phyloP scores from a whole-genome alignment of 2,113 vertebrate genomes.

The Oncorhynchus nerka region DNA sequence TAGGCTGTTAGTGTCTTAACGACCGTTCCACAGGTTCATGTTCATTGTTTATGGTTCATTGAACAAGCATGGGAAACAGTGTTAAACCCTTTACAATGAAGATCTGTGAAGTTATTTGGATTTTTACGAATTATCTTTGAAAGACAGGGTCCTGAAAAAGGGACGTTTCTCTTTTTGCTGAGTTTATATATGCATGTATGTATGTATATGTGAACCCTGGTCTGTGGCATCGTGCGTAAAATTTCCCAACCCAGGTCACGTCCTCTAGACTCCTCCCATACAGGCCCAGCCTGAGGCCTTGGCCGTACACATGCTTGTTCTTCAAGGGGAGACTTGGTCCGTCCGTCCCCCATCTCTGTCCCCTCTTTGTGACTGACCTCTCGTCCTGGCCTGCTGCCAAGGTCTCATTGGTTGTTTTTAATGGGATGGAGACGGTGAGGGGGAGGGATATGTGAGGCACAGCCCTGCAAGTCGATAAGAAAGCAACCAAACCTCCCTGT shows the following conservation, averaged over 20 bases:
- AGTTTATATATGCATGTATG: conserved; percentile 19
- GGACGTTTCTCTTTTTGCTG: too few species aligned
- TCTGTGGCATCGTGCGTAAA: conserved; percentile 58
- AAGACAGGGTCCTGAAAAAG: too few species aligned
- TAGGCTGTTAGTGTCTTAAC: too few species aligned
- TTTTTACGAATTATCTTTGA: too few species aligned
- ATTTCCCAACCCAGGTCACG: background rate
- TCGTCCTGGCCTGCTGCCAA: conserved; percentile 15
- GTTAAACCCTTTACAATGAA: too few species aligned
- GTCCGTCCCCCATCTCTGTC: background rate
- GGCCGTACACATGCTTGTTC: conserved; percentile 40
- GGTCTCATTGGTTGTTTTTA: conserved; percentile 8
- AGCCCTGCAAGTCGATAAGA: conserved; percentile 37
- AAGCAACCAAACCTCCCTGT: background rate
- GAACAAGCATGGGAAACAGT: too few species aligned
- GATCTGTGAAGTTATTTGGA: too few species aligned
- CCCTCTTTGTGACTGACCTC: conserved; percentile 7
- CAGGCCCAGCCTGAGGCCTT: background rate
- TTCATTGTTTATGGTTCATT: too few species aligned
- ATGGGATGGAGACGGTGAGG: background rate
- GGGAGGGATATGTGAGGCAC: conserved; percentile 32
- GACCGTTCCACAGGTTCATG: too few species aligned
- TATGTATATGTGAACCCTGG: conserved; percentile 31
- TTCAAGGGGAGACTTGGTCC: conserved; percentile 8
- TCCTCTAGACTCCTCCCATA: background rate